phyloP scores from a whole-genome alignment of 2,113 vertebrate genomes.

The Chionis minor region DNA sequence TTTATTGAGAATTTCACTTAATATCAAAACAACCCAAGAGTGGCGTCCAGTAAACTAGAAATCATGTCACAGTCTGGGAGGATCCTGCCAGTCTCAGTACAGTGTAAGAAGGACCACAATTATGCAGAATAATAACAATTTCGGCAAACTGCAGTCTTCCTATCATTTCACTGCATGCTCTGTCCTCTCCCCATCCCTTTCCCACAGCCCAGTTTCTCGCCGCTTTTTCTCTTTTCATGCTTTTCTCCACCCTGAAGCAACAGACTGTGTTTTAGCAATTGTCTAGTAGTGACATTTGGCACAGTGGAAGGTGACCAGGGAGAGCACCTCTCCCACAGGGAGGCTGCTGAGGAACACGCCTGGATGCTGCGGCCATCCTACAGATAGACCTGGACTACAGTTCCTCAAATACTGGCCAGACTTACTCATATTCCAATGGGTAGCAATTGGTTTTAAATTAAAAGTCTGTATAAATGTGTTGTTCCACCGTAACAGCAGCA shows the following conservation, averaged over 20 bases:
- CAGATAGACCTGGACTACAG: not conserved
- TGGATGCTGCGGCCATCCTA: rapidly evolving
- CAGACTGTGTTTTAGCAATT: not conserved
- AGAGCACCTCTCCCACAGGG: not conserved
- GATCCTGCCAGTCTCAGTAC: not conserved
- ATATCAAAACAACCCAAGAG: not conserved
- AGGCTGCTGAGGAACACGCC: not conserved
- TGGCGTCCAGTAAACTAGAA: not conserved
- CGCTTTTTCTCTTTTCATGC: not conserved
- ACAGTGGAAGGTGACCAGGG: not conserved
- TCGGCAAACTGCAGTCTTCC: not conserved
- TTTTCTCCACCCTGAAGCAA: not conserved
- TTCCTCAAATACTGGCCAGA: not conserved
- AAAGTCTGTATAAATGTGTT: not conserved
- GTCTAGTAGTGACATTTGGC: not conserved
- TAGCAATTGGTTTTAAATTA: not conserved
- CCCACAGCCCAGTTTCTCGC: not conserved
- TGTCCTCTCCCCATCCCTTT: not conserved
- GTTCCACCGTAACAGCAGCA: not conserved
- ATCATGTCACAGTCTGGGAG: not conserved
- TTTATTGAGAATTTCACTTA: not conserved
- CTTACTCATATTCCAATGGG: not conserved
- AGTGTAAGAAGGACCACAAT: not conserved
- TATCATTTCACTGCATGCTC: not conserved
- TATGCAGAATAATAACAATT: not conserved